phyloP scores from a whole-genome alignment of 2,888 invertebrate species.

The Ashinkailepas kermadecensis region DNA sequence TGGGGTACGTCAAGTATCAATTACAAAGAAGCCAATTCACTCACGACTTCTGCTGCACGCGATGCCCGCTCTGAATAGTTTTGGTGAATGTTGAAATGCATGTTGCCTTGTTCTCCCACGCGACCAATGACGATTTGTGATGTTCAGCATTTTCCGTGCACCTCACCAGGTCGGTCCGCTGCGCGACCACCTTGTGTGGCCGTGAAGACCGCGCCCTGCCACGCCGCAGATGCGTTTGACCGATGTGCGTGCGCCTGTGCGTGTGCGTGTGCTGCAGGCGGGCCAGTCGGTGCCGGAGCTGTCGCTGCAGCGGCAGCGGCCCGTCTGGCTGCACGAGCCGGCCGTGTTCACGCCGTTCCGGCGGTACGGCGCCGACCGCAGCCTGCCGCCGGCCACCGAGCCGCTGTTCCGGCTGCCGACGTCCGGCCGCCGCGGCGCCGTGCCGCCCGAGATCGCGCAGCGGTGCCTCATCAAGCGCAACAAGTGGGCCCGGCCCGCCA shows the following conservation, averaged over 20 bases:
- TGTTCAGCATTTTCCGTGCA: too few relatives aligned
- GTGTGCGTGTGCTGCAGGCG: not conserved
- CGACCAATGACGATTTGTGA: too few relatives aligned
- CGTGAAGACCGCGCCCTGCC: too few relatives aligned
- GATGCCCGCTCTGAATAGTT: too few relatives aligned
- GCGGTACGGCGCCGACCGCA: conserved; percentile 14
- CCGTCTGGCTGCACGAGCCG: conserved; percentile 5
- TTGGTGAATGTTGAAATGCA: too few relatives aligned
- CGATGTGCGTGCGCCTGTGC: not conserved
- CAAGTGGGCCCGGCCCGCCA: not conserved
- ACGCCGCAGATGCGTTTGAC: too few relatives aligned
- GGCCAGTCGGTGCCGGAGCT: conserved; percentile 1
- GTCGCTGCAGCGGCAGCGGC: not conserved
- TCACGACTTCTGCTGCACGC: too few relatives aligned
- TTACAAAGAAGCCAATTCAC: too few relatives aligned
- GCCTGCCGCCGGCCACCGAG: conserved; percentile 21
- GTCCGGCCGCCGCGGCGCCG: not conserved
- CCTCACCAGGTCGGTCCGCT: too few relatives aligned
- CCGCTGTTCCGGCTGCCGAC: conserved; percentile 9
- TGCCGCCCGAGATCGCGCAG: not conserved
- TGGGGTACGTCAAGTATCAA: too few relatives aligned
- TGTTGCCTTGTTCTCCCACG: too few relatives aligned
- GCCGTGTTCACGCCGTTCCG: conserved; percentile 10
- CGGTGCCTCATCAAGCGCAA: not conserved
- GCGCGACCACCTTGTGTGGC: too few relatives aligned